Evolutionary conservation across 2,113 vertebrate genomes (phyloP), one percentile per base, ranked within the genome.

Genomic region (Ictidomys tridecemlineatus): DNA sequence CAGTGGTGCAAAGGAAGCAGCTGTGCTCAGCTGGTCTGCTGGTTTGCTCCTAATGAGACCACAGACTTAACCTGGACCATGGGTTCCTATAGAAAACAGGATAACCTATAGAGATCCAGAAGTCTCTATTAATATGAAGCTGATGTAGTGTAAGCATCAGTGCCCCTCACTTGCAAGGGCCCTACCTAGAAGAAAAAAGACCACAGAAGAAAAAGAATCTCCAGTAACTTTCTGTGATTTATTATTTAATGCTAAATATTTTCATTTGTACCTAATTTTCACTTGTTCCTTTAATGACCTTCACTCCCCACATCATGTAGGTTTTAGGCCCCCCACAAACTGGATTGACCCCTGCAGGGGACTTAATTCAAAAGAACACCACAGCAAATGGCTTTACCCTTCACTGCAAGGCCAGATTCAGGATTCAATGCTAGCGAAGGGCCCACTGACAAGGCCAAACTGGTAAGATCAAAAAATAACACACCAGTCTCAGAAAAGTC

Each of bases 331-430:
- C 48, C 58, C n/a, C 22, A n/a, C 53, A 67, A 85, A 22, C 20
- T 76, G 32, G 20, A 76, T 48, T 16, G 12, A 82, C 8, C 13
- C 56, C 45, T 89, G 7, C 28, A 70, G 22, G 65, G 14, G 8
- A 92, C 26, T 85, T 86, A 42, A 85, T 77, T 95, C 42, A 51
- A 85, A 91, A 84, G 70, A 65, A 94, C n/a, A 30, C 30, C 30
- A 42, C 3, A 45, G 34, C n/a, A 48, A 51, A 76, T 73, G 63
- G 39, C 39, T 53, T 56, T 24, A 82, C 14, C 37, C 61, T 67
- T 86, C 65, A 48, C 1, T 30, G n/a, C 37, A 70, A 82, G 53
- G 34, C 42, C 58, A 53, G 78, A 78, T 67, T 91, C 37, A 20
- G 45, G 80, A 74, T 89, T 70, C 61, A 97, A n/a, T 63, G n/a